Evolutionary conservation across 2,888 invertebrate genomes (phyloP), one percentile per base, ranked within the genome.

Genomic region (Agrotis segetum): DNA sequence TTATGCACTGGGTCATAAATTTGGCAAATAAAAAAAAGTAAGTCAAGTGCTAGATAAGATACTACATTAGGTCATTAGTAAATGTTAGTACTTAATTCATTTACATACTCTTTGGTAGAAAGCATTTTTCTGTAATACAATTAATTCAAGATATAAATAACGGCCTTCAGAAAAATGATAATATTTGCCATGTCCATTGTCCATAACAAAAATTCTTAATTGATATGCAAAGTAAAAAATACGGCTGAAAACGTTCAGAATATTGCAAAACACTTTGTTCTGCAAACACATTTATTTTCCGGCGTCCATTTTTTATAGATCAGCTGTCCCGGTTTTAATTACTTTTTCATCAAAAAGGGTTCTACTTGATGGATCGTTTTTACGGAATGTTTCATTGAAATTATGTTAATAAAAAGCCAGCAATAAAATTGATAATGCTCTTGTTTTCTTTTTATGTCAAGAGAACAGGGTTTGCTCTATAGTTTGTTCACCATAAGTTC

Each of bases 261-360:
- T 79, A 78, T 79, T 79, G 79, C 60, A 60, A 52, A 70, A 67
- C 83, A 79, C 67, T 82, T 67, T 62, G 67, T 9, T 59, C 47
- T 34, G 65, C 61, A 82, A 78, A 74, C 83, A 79, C 59, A 74
- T 70, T 70, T 70, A 73, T 79, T 60, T 63, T 53, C 40, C 62
- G 17, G 5, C 56, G 34, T 44, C 60, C 64, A 49, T 74, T 79
- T 66, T 72, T 72, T 70, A 70, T 60, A 77, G 63, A 64, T 62
- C 58, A 52, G 40, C 64, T 64, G 66, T 65, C 13, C 58, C 60
- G 61, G 72, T 80, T 77, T 70, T 73, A 80, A 79, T 82, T 79
- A 72, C 59, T 68, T 82, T 79, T 79, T 58, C 59, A 82, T 61
- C 71, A 61, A 68, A 82, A 78, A 65, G 72, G 72, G 64, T 67